These are phyloP conservation scores for Serinus canaria DNA, from an alignment of 2,113 vertebrate genomes.

Conservation along the genomic window DNA sequence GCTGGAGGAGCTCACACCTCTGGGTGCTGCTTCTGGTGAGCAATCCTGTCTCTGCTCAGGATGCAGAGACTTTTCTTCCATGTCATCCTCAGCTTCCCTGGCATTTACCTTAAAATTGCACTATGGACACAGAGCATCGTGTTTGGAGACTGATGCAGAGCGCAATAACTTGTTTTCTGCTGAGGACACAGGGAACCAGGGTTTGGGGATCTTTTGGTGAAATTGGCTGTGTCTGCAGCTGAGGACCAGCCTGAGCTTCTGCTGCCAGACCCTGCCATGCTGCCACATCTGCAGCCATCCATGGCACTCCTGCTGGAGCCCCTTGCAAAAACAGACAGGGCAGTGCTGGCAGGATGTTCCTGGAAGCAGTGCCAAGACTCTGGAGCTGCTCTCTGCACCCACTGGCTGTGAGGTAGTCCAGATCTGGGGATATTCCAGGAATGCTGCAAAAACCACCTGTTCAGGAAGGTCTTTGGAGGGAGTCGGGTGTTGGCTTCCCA, in stretches of 20 bases:
- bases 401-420: background rate
- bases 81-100: background rate
- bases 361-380: background rate
- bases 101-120: background rate
- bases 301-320: background rate
- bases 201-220: background rate
- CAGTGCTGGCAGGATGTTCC: background rate
- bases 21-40: background rate
- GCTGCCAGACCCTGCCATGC: background rate
- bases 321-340: background rate
- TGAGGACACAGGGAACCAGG: background rate
- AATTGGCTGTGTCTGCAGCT: background rate
- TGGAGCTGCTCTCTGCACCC: constrained; percentile 3
- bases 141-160: background rate
- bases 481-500: background rate
- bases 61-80: background rate
- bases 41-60: background rate
- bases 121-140: background rate
- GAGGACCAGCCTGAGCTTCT: background rate
- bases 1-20: background rate
- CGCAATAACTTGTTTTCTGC: background rate
- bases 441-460: background rate
- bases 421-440: background rate
- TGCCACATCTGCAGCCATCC: background rate
- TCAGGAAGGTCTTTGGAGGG: background rate